Base-by-base conservation (phyloP, 2,888 invertebrate species). In the Thera obeliscata region DNA sequence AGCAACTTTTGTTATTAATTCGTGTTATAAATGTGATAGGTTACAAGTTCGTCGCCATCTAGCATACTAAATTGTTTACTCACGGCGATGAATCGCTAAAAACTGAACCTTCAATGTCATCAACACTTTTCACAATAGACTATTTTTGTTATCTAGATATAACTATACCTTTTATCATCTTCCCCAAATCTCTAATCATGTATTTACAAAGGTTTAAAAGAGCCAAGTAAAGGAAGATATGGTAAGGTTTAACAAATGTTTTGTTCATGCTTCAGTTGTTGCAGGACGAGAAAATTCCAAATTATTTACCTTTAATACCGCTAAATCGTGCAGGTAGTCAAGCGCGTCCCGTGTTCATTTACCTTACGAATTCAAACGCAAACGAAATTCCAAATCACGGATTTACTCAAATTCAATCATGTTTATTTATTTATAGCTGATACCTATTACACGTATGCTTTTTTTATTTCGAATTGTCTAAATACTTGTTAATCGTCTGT, bases 331-430 rank as follows among this genome's bases (percentile, higher is more conserved):
- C 81, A 83, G 86, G 85, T 59, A 87, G 60, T 52, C 88, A 83
- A 88, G 87, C 90, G 86, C 87, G 81, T 76, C 85, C 84, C 85
- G 86, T 89, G 90, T 91, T 93, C 92, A 93, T 91, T 92, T 92
- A 91, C 89, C 90, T 89, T 91, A 91, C 91, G 90, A 91, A 91
- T 91, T 92, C 89, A 86, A 85, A 86, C 88, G 83, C 84, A 89
- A 87, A 83, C 86, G 80, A 82, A 82, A 89, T 86, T 86, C 80
- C 78, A 87, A 87, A 86, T 88, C 87, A 86, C 84, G 83, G 43
- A 62, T 22, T 61, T 61, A 6, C 43, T 11, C 43, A 50, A 46
- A 46, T 3, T 50, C 1, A 22, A 22, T 22, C 22, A 22, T 22
- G 22, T 22, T 22, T 22, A 22, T 22, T 22, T 22, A 22, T 22